phyloP scores from a whole-genome alignment of 2,113 vertebrate genomes.

The Lophius piscatorius region DNA sequence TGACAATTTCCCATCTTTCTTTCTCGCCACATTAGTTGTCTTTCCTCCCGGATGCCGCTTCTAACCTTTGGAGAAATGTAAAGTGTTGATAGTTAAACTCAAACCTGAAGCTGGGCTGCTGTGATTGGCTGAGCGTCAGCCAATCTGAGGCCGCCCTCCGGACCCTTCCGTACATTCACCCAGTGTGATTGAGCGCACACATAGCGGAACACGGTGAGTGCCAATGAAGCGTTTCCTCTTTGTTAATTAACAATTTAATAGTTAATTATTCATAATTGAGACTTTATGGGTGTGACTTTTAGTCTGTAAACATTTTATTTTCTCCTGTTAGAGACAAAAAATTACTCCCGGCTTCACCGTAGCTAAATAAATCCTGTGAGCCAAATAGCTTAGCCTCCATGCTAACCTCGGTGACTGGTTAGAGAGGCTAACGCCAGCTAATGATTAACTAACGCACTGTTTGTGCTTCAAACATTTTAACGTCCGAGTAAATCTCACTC shows the following conservation, averaged over 20 bases:
- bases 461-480: slow-evolving; percentile 9
- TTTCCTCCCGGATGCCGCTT: too few relatives aligned
- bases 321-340: not conserved
- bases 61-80: too few relatives aligned
- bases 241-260: not conserved
- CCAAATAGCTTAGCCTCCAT: slow-evolving; percentile 43
- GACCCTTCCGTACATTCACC: slow-evolving; percentile 48
- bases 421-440: slow-evolving; percentile 55
- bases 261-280: not conserved
- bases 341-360: not conserved
- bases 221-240: not conserved
- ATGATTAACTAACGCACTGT: slow-evolving; percentile 40
- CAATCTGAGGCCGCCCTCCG: slow-evolving; percentile 51
- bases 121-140: slow-evolving; percentile 59
- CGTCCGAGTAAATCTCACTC: not conserved
- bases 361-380: not conserved
- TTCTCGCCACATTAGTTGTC: too few relatives aligned
- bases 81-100: not conserved
- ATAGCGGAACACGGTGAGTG: slow-evolving; percentile 69
- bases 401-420: slow-evolving; percentile 44
- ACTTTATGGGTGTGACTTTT: not conserved
- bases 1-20: too few relatives aligned
- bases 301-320: not conserved
- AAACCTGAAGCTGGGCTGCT: slow-evolving; percentile 9
- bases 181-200: slow-evolving; percentile 49